Evolutionary conservation across 2,797 vertebrate species (phyloP), one percentile per base, ranked within the genome.

Genomic region (Enteromius afrohamiltoni): DNA sequence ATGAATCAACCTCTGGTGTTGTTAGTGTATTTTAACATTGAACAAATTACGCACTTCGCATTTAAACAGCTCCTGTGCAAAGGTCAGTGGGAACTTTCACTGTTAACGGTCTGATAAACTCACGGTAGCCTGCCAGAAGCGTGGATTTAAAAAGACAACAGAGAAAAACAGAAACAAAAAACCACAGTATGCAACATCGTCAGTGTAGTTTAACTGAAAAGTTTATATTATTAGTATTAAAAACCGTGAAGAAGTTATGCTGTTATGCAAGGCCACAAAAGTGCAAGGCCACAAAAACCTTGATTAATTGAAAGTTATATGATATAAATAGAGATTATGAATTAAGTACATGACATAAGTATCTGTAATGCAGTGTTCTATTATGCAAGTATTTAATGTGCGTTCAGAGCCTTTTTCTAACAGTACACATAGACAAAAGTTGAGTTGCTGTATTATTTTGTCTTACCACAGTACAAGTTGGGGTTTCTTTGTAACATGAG

Each of bases 81-180:
- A 79, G 68, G 55, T 79, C 29, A 37, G 13, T 45, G 34, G 8
- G 84, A 53, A 58, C 67, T 58, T 74, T 82, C n/a, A 3, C 26
- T 62, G 77, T 73, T 85, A 74, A 71, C 55, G 84, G 74, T 82
- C 58, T 73, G 81, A 53, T 85, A 86, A 83, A 88, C 84, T 87
- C 79, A 65, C 70, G 60, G 83, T 79, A 84, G 31, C 26, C 34
- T 81, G 45, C 65, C 67, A 64, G 42, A 62, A 53, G 34, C 34
- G 55, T 16, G 19, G 23, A 37, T n/a, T 47, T 42, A 83, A 49
- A 53, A 47, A 14, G 8, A 77, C 45, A 75, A 76, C 40, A 34
- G 8, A 45, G 23, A 82, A 29, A 51, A 71, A 58, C 14, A 11
- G 31, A 53, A n/a, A 67, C n/a, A 19, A 79, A 79, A 53, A 2